phyloP scores from a whole-genome alignment of 2,113 vertebrate species.

The Cavia porcellus region DNA sequence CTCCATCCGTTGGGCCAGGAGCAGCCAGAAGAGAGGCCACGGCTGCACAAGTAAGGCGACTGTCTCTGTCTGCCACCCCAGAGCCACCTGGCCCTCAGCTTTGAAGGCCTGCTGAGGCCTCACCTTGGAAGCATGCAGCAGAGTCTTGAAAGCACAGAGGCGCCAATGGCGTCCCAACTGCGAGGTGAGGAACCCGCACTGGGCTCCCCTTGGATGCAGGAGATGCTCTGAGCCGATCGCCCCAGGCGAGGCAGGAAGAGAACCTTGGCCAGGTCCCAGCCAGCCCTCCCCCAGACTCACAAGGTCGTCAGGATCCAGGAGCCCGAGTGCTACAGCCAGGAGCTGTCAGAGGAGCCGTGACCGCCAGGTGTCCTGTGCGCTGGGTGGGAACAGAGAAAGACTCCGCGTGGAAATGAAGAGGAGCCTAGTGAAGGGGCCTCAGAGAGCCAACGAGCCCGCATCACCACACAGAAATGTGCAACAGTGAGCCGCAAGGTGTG shows the following conservation, averaged over 20 bases:
- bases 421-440: not conserved
- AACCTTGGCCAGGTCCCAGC: not conserved
- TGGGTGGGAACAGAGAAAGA: not conserved
- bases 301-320: not conserved
- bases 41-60: rapidly evolving
- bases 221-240: not conserved
- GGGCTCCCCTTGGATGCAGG: not conserved
- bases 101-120: not conserved
- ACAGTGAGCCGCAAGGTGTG: rapidly evolving
- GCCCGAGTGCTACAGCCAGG: not conserved
- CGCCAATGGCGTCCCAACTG: rapidly evolving
- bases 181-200: not conserved
- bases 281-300: not conserved
- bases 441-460: not conserved
- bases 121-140: rapidly evolving
- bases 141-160: not conserved
- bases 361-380: rapidly evolving
- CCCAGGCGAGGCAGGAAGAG: not conserved
- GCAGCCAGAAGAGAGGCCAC: not conserved
- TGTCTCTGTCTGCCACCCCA: rapidly evolving
- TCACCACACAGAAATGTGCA: too few species aligned
- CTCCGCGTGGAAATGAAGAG: not conserved
- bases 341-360: not conserved
- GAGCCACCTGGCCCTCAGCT: too few species aligned
- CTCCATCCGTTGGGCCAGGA: not conserved